phyloP scores from a whole-genome alignment of 2,888 invertebrate species.

The Archips xylosteana region DNA sequence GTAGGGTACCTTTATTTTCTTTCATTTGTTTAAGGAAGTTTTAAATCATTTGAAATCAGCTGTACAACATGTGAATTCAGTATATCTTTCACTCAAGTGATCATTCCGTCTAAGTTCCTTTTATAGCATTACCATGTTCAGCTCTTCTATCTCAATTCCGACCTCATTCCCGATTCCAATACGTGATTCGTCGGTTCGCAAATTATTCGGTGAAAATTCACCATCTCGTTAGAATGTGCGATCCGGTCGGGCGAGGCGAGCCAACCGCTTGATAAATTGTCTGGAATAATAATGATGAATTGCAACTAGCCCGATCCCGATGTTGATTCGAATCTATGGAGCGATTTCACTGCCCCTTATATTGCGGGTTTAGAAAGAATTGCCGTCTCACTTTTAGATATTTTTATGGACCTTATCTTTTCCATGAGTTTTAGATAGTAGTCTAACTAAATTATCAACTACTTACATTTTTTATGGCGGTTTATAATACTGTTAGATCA shows the following conservation, averaged over 20 bases:
- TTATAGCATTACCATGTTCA: slow-evolving; percentile 68
- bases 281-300: slow-evolving; percentile 86
- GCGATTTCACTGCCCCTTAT: slow-evolving; percentile 60
- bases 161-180: slow-evolving; percentile 83
- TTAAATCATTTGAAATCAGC: slow-evolving; percentile 21
- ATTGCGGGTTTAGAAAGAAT: slow-evolving; percentile 39
- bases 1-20: neutral
- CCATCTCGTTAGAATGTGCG: slow-evolving; percentile 86
- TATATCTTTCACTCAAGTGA: slow-evolving; percentile 49
- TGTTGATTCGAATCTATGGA: slow-evolving; percentile 77
- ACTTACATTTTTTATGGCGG: no score
- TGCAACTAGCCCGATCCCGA: slow-evolving; percentile 79
- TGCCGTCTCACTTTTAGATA: neutral
- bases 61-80: slow-evolving; percentile 34
- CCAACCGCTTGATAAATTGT: slow-evolving; percentile 86
- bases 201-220: slow-evolving; percentile 86
- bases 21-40: neutral
- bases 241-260: slow-evolving; percentile 78
- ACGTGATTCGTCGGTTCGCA: slow-evolving; percentile 85
- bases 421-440: neutral
- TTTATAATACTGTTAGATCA: no score
- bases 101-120: slow-evolving; percentile 54
- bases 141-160: slow-evolving; percentile 84
- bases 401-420: neutral
- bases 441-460: no score